Evolutionary conservation across 2,797 vertebrate species (phyloP), one percentile per base, ranked within the genome.

Genomic region (Rhynchonycteris naso): DNA sequence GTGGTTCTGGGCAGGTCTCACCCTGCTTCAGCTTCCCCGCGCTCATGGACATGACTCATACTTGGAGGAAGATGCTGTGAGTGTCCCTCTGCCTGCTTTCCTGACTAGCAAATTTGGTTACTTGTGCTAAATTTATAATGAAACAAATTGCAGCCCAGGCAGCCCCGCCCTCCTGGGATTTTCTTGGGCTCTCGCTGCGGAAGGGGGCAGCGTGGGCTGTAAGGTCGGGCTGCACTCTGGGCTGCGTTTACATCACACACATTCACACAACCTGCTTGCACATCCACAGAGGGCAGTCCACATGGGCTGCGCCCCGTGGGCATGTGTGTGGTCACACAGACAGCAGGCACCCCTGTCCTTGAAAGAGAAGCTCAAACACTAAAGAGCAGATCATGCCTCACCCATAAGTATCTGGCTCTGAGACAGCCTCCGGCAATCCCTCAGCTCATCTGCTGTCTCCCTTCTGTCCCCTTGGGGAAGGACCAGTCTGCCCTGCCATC

Each of bases 381-480:
- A 10, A 61, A 26, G 14, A 47, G 9, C 33, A 24, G 13, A 1
- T 0, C n/a, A 4, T 4, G 13, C 4, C 52, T 78, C 21, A 11
- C 10, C 43, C 76, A 0, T 22, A 2, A 3, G 38, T 6, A 14
- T 12, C 15, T 19, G 11, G 22, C 50, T 72, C 30, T 28, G 52
- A 43, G 59, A 7, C 5, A 1, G 43, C 5, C 2, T 18, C 63
- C 21, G 2, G 43, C 3, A 19, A 11, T 15, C 47, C 52, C 26
- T 43, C 43, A 43, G 43, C 43, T 43, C 43, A 43, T 43, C 43
- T 43, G 43, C 43, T 43, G 5, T 43, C 43, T 43, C 8, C 82
- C 58, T 84, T 88, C 68, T 43, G 0, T 91, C 87, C 85, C 82
- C 92, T 85, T 93, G 33, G 28, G 78, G 90, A 71, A 96, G 90